Conservation (phyloP, 2,888 invertebrate species). For the Leptopilina drosophilae region DNA sequence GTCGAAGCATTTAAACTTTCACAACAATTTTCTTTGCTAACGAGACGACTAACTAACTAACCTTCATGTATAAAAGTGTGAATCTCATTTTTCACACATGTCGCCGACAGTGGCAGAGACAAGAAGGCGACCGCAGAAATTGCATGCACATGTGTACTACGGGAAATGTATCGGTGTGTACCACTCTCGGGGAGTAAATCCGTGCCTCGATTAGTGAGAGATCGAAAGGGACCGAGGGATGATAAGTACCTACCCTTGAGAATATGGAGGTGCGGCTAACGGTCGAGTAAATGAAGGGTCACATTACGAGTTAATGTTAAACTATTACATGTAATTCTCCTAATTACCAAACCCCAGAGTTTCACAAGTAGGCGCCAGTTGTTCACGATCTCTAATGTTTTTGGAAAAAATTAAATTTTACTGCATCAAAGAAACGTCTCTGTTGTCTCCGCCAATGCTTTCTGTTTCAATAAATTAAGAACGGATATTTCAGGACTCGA, state of each 20-base stretch:
- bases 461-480: too few relatives aligned
- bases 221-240: conserved; percentile 64
- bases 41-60: background rate
- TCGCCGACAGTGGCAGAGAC: conserved; percentile 4
- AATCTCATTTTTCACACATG: conserved; percentile 29
- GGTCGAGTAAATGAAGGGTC: conserved; percentile 76
- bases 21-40: conserved; percentile 11
- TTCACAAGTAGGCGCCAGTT: conserved; percentile 66
- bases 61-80: background rate
- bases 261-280: conserved; percentile 70
- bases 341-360: conserved; percentile 70
- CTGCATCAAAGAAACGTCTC: background rate
- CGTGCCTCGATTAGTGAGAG: conserved; percentile 62
- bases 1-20: background rate
- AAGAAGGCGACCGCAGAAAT: conserved; percentile 20
- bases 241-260: conserved; percentile 64
- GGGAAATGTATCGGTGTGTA: conserved; percentile 21
- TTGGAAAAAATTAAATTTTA: conserved; percentile 25
- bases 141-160: background rate
- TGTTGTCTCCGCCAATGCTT: too few relatives aligned
- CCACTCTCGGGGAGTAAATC: conserved; percentile 56
- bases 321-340: conserved; percentile 76
- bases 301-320: conserved; percentile 75
- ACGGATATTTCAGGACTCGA: too few relatives aligned
- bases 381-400: conserved; percentile 58